Evolutionary conservation across 2,888 invertebrate genomes (phyloP), one percentile per base, ranked within the genome.

Genomic region (Piscicola geometra): DNA sequence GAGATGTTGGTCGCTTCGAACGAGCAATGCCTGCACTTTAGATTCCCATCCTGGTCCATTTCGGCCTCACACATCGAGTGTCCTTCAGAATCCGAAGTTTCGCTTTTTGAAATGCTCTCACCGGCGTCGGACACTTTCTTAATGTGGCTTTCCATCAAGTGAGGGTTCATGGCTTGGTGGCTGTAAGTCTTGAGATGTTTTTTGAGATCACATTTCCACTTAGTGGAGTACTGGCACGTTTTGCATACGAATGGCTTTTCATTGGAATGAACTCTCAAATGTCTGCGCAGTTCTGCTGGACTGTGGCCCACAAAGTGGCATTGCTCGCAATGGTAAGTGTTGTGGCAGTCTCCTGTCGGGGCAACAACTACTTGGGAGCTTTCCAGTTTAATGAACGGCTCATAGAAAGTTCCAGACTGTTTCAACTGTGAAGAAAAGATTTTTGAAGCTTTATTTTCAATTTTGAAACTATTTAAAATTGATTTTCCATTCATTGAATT

Each of bases 201-300:
- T 79, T 84, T 85, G 56, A 85, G 78, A 77, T 85, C 85, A 78
- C 84, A 84, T 75, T 84, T 84, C 84, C 84, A 85, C 73, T 83
- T 81, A 25, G 83, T 82, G 67, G 83, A 82, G 78, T 85, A 84
- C 12, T 82, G 82, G 80, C 85, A 85, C 35, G 82, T 80, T 21
- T 79, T 78, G 77, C 85, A 85, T 33, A 77, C 80, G 77, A 75
- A 85, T 21, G 85, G 85, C 71, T 84, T 84, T 76, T 82, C 82
- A 67, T 84, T 84, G 0, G 83, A 83, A 77, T 85, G 85, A 5
- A 84, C 80, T 5, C 82, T 80, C 15, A 81, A 79, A 78, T 85
- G 85, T 18, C 84, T 80, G 72, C 81, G 82, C 33, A 84, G 81
- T 76, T 85, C 85, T 0, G 85, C 83, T 25, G 82, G 82, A 75